Base-by-base conservation (phyloP, 2,888 invertebrate species). In the Cenopis cana region DNA sequence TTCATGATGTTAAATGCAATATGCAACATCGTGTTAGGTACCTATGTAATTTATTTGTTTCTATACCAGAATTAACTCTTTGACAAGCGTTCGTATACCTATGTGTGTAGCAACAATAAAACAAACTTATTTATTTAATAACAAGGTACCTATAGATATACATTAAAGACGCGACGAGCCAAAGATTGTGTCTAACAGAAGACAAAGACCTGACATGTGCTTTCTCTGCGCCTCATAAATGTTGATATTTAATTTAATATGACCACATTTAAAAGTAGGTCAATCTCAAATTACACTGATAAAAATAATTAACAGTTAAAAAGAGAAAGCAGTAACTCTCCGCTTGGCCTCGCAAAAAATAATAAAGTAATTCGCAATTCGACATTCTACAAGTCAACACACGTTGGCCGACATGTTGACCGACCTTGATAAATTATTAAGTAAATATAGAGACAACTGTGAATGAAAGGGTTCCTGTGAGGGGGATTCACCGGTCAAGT, bases 401-500 rank as follows among this genome's bases (percentile, higher is more conserved):
- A 33, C n/a, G 33, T 52, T 50, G 67, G 56, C 56, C 66, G 56
- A 69, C 38, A 36, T 56, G 18, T 52, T 5, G 20, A 36, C 11
- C 10, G 10, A 38, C 64, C 57, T 65, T 59, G 41, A 59, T 64
- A 41, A 65, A 69, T 69, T 54, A 65, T 18, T 65, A 50, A 62
- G 20, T 50, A 56, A 24, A 50, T 50, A 46, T 50, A 49, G 46
- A 46, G 46, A 46, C n/a, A 46, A 46, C 46, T n/a, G 46, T 46
- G n/a, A 46, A 46, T 46, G n/a, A 46, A 46, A 46, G 46, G 46
- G 8, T 46, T 46, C 46, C 46, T 12, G 14, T 17, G 52, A 50
- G 5, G 29, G 29, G 55, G 29, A 0, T 55, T 33, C 33, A 8
- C 18, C 57, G 80, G 80, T 79, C 77, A 79, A 78, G 76, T 78